Conservation (phyloP, 2,797 vertebrate species). For the Tokudaia tokunoshimensis region DNA sequence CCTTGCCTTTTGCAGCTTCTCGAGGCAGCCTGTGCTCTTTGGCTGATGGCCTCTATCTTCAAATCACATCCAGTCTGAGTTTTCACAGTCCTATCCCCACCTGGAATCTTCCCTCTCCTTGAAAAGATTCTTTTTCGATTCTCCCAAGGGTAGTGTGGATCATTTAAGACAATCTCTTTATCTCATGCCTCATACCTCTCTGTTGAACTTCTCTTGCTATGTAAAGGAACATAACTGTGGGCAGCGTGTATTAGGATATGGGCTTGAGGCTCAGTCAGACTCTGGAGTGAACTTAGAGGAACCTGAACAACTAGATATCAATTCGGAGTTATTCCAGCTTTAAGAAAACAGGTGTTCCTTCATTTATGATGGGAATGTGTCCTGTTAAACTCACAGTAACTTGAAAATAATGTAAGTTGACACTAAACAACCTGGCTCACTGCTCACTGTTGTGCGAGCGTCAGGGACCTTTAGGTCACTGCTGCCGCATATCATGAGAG, state of each 20-base stretch:
- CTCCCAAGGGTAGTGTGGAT: not conserved
- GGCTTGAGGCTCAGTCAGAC: not conserved
- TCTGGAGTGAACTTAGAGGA: not conserved
- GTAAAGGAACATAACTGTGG: not conserved
- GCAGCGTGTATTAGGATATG: not conserved
- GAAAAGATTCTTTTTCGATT: not conserved
- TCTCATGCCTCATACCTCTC: not conserved
- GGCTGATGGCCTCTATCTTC: not conserved
- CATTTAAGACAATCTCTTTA: not conserved
- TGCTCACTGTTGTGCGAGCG: too few species aligned
- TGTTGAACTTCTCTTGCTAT: not conserved
- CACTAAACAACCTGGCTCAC: not conserved
- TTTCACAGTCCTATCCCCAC: not conserved
- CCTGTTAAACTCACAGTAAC: not conserved
- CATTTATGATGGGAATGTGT: not conserved
- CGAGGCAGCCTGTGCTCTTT: not conserved
- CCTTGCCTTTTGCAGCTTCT: not conserved
- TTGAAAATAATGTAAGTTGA: not conserved
- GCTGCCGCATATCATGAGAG: too few species aligned
- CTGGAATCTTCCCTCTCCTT: not conserved
- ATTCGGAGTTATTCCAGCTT: not conserved
- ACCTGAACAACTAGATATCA: not conserved
- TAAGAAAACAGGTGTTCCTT: not conserved
- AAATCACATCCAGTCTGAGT: not conserved
- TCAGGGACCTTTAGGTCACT: not conserved